Percentiles rank a stretch among this genome's conserved stretches.
phyloP scores from a whole-genome alignment of 1,140 invertebrate species.

The Rhizoglyphus robini region DNA sequence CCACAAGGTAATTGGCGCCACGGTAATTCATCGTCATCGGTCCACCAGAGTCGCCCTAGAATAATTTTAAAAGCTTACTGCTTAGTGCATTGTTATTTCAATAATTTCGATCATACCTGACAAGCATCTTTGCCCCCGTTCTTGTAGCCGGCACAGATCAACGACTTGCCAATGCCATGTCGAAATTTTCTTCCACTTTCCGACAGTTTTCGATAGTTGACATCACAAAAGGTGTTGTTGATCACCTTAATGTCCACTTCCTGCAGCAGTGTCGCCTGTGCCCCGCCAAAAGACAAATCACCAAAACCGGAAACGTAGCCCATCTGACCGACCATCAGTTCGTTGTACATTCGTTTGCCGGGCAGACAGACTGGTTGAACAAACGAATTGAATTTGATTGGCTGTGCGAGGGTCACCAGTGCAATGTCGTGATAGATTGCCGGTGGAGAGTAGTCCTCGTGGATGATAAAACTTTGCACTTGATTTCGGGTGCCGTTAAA shows the following conservation, averaged over 20 bases:
- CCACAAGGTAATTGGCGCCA: conserved; percentile 56
- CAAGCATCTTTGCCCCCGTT: conserved; percentile 61
- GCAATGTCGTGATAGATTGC: conserved; percentile 21
- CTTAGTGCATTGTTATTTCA: too few relatives aligned
- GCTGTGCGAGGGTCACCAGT: not conserved
- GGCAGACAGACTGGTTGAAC: conserved; percentile 17
- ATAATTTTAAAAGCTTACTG: too few relatives aligned
- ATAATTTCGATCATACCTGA: too few relatives aligned
- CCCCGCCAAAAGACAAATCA: not conserved
- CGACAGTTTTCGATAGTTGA: not conserved
- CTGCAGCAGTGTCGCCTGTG: not conserved
- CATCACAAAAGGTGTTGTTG: conserved; percentile 1
- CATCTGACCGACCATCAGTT: not conserved
- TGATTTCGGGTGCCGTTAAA: not conserved
- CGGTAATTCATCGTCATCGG: conserved; percentile 58
- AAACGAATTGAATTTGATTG: not conserved
- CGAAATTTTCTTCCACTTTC: conserved; percentile 1
- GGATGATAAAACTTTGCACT: not conserved
- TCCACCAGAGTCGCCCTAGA: conserved; percentile 55
- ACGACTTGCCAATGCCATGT: conserved; percentile 34
- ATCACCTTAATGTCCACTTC: conserved; percentile 1
- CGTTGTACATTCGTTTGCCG: not conserved
- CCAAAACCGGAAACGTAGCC: conserved; percentile 10
- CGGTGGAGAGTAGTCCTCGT: not conserved
- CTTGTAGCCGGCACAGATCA: conserved; percentile 61